These are phyloP conservation scores for Eleginops maclovinus DNA, from an alignment of 2,113 vertebrate genomes.

Conservation along the genomic window DNA sequence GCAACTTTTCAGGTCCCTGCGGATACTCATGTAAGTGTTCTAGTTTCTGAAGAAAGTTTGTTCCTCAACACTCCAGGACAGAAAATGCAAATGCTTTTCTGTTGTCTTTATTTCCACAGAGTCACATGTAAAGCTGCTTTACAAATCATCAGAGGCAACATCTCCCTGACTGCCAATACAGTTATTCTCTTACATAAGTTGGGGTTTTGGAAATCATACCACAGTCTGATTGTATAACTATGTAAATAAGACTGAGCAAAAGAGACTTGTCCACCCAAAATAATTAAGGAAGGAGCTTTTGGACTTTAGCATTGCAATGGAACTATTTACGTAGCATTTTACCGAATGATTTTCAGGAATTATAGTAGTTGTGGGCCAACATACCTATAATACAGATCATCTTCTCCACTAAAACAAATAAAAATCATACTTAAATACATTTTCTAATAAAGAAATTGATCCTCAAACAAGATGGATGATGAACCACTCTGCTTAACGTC, in stretches of 20 bases:
- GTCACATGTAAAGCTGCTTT: slow-evolving; percentile 25
- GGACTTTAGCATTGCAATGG: background rate
- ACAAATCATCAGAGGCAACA: slow-evolving; percentile 44
- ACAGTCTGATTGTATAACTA: slow-evolving; percentile 11
- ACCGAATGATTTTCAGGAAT: slow-evolving; percentile 3
- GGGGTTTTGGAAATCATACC: slow-evolving; percentile 36
- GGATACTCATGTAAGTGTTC: slow-evolving; percentile 10
- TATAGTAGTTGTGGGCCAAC: background rate
- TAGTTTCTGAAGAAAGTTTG: slow-evolving; percentile 19
- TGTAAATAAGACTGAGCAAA: slow-evolving; percentile 21
- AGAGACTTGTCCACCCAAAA: slow-evolving; percentile 11
- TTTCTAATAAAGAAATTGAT: background rate
- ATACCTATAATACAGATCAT: too few relatives aligned
- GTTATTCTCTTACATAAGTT: slow-evolving; percentile 48
- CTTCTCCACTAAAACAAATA: background rate
- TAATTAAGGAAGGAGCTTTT: slow-evolving; percentile 5
- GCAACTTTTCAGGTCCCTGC: background rate
- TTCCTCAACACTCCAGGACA: slow-evolving; percentile 6
- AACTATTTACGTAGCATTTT: background rate
- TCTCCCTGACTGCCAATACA: slow-evolving; percentile 30
- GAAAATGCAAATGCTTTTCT: background rate
- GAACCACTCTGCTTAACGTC: background rate
- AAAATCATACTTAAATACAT: too few relatives aligned
- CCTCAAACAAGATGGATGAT: slow-evolving; percentile 15
- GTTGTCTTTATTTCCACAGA: slow-evolving; percentile 15